A percentile compares a stretch with the other conserved stretches of the same genome.
phyloP scores from a whole-genome alignment of 2,888 invertebrate genomes.

The Hemaris fuciformis region DNA sequence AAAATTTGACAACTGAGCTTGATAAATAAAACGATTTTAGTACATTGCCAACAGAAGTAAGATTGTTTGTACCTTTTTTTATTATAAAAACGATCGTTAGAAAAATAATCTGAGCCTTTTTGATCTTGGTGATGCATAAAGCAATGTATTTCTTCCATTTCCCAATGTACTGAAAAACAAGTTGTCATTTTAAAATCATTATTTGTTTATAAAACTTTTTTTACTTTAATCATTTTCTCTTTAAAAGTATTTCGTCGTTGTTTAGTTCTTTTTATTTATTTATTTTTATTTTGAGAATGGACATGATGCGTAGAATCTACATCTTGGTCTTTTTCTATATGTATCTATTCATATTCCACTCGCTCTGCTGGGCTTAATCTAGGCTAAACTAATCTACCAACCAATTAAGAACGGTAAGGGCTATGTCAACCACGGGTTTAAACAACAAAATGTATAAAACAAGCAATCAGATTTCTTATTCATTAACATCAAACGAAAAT shows the following conservation, averaged over 20 bases:
- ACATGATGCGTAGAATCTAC: neutral
- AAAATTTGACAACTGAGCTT: constrained; percentile 5
- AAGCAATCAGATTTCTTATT: neutral
- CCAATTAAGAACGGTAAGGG: no score
- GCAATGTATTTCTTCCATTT: constrained; percentile 1
- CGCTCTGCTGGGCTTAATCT: no score
- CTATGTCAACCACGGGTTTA: no score
- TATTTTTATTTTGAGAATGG: neutral
- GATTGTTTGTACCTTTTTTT: constrained; percentile 6
- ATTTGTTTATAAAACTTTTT: neutral
- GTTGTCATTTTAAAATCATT: no score
- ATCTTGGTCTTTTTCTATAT: no score
- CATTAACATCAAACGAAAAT: no score
- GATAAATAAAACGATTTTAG: constrained; percentile 9
- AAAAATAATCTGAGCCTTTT: constrained; percentile 1
- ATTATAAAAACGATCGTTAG: neutral
- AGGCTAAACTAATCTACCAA: neutral
- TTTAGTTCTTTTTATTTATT: neutral
- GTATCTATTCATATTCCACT: no score
- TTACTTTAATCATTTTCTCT: no score
- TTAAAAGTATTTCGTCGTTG: no score
- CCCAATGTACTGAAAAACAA: no score
- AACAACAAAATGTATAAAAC: no score
- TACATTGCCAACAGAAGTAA: constrained; percentile 2
- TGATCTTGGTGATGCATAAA: neutral